Conservation (phyloP, 2,888 invertebrate genomes). For the Cyaniris semiargus region DNA sequence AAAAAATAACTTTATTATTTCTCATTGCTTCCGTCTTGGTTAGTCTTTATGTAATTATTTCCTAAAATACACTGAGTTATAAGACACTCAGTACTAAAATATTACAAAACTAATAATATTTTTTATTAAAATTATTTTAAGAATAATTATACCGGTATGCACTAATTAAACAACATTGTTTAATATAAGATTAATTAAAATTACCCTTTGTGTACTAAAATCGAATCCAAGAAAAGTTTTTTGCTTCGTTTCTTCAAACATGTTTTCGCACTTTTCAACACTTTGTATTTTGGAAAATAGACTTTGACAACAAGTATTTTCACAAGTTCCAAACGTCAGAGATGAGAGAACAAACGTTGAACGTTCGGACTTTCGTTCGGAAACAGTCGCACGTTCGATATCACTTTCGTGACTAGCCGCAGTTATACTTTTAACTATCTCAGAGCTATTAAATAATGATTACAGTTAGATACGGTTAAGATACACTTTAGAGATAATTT, state of each 20-base stretch:
- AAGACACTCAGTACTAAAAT: too few species aligned
- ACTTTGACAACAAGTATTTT: constrained; percentile 13
- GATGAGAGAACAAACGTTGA: background rate
- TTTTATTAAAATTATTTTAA: too few species aligned
- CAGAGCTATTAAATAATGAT: background rate
- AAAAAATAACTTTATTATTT: too few species aligned
- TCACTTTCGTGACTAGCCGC: constrained; percentile 21
- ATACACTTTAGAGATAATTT: background rate
- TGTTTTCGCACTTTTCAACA: constrained; percentile 66
- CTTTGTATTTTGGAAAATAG: constrained; percentile 36
- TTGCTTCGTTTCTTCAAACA: constrained; percentile 62
- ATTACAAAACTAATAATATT: too few species aligned
- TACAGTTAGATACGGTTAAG: constrained; percentile 17
- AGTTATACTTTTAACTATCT: background rate
- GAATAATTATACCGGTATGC: too few species aligned
- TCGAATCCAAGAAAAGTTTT: constrained; percentile 90
- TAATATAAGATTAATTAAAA: constrained; percentile 44
- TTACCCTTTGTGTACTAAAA: constrained; percentile 93
- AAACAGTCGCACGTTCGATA: constrained; percentile 5
- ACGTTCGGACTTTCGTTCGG: too few species aligned
- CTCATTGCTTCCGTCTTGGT: too few species aligned
- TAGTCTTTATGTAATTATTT: too few species aligned
- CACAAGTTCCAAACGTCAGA: background rate
- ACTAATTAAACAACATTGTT: too few species aligned
- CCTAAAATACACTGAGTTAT: too few species aligned